Conservation (phyloP, 64 coral and sea anemone genomes). For the Stylophora pistillata region DNA sequence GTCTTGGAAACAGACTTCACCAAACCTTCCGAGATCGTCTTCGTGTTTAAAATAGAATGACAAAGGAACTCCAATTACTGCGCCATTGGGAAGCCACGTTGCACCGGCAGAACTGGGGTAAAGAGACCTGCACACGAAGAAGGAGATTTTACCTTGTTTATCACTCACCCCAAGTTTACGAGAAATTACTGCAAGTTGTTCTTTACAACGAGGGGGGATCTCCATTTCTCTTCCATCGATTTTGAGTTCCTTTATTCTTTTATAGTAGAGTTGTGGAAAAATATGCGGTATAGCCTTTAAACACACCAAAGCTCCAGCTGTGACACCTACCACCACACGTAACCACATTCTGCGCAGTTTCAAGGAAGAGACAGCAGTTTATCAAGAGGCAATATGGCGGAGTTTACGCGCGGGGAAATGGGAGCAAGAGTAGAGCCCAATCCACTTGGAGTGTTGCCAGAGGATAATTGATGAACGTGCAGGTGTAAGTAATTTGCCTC, state of each 20-base stretch:
- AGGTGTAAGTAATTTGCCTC: background rate
- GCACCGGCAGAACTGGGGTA: slow-evolving; percentile 84
- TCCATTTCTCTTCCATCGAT: slow-evolving; percentile 4
- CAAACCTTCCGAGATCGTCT: slow-evolving; percentile 75
- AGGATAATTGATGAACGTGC: too few species aligned
- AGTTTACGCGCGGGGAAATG: background rate
- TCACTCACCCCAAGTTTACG: slow-evolving; percentile 54
- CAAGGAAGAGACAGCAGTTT: too few species aligned
- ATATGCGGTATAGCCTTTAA: slow-evolving; percentile 47
- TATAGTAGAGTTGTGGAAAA: slow-evolving; percentile 36
- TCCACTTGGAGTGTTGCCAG: too few species aligned
- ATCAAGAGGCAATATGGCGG: background rate
- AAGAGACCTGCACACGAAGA: slow-evolving; percentile 84
- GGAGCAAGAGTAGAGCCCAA: too few species aligned
- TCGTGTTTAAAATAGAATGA: slow-evolving; percentile 79
- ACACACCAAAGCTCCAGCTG: slow-evolving; percentile 28
- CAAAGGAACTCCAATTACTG: slow-evolving; percentile 85
- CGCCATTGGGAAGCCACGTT: slow-evolving; percentile 78
- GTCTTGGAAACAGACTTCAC: slow-evolving; percentile 45
- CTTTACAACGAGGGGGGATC: slow-evolving; percentile 47
- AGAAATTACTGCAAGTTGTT: slow-evolving; percentile 58
- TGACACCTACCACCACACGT: slow-evolving; percentile 25
- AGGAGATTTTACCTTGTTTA: slow-evolving; percentile 69
- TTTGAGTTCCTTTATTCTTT: slow-evolving; percentile 43
- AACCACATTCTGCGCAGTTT: background rate